Evolutionary conservation across 2,888 invertebrate species (phyloP), one percentile per base, ranked within the genome.

Genomic region (Himalopsyche tibetana): DNA sequence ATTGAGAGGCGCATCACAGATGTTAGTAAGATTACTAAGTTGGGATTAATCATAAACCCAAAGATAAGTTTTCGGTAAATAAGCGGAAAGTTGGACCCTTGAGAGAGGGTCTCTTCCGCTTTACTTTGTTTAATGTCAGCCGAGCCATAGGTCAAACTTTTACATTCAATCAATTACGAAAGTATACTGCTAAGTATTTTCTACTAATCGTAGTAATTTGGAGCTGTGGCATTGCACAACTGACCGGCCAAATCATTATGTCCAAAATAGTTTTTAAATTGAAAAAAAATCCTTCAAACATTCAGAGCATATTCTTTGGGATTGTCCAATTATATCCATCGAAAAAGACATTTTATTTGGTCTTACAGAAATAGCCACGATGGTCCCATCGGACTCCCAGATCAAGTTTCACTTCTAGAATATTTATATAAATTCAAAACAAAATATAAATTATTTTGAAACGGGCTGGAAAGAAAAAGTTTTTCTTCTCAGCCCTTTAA

Each of bases 11-110:
- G 36, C 74, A 74, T 74, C 74, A 12, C 74, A 74, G 74, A 74
- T 74, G 74, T 74, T 36, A 36, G 15, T 11, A 36, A 74, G 74
- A 74, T 36, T 74, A 36, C 74, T 74, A 36, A 74, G 74, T 36
- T 36, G 15, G 28, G 38, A 74, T 74, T 74, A 74, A 74, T 74
- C 74, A 74, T 74, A 74, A 74, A 15, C 74, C 74, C 36, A 5
- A 74, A 74, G 74, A 74, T 74, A 38, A 74, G 74, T 74, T 74
- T 74, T 74, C 38, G 38, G 74, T 74, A 74, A 74, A 74, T 74
- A 74, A 19, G 38, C 74, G 36, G 36, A 74, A 74, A 74, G 74
- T 74, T 74, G 19, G 74, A 74, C 74, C 74, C 74, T 74, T 74
- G 38, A 28, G 28, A 74, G 74, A 74, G 74, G 74, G 74, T 74